Evolutionary conservation across 2,888 invertebrate genomes (phyloP).

Genomic region (Zygothrica quintamaculata): DNA sequence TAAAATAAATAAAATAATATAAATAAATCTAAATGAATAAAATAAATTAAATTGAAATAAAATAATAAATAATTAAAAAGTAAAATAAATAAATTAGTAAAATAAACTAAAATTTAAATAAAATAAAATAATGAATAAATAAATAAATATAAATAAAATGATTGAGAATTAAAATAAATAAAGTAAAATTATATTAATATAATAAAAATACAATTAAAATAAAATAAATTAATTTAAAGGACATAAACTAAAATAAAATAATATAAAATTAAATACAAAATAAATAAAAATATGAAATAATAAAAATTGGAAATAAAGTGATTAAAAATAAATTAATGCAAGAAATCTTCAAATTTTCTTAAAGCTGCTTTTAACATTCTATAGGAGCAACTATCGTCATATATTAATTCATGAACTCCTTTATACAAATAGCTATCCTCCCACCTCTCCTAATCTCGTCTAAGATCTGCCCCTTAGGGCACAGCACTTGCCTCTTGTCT

Average conservation of each 20-base stretch:
- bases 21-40: background rate
- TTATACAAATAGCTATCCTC: too few relatives aligned
- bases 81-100: background rate
- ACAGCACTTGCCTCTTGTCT: too few relatives aligned
- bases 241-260: too few relatives aligned
- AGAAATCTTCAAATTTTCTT: too few relatives aligned
- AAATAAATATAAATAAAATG: background rate
- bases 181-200: background rate
- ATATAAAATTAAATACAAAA: background rate
- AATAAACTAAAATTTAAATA: too few relatives aligned
- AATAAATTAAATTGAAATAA: background rate
- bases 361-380: too few relatives aligned
- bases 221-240: background rate
- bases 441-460: too few relatives aligned
- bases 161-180: background rate
- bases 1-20: too few relatives aligned
- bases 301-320: background rate
- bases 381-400: too few relatives aligned
- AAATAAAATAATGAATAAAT: too few relatives aligned
- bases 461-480: too few relatives aligned
- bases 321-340: background rate
- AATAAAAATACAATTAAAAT: background rate
- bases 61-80: background rate
- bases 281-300: background rate
- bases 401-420: too few relatives aligned